A percentile compares a stretch with the other conserved stretches of the same genome.
Evolutionary conservation across 2,113 vertebrate species (phyloP).

Genomic region (Lonchura striata): DNA sequence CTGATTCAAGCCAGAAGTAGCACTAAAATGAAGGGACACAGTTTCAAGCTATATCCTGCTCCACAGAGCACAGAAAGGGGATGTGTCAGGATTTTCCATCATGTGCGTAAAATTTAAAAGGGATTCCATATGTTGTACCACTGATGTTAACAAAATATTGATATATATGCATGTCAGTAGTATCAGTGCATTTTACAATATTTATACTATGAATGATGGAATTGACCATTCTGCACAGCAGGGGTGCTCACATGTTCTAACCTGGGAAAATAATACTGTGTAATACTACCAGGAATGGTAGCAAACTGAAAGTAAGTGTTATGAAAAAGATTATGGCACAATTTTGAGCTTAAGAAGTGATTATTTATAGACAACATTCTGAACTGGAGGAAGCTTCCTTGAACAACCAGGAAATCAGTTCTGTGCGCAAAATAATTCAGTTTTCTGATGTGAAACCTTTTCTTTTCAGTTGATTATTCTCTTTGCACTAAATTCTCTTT

Average conservation of each 20-base stretch:
- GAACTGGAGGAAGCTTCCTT: not conserved
- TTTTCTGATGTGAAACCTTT: not conserved
- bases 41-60: conserved; percentile 38
- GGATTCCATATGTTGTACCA: not conserved
- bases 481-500: not conserved
- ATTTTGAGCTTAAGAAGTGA: not conserved
- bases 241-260: not conserved
- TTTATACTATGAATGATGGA: not conserved
- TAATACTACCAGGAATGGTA: not conserved
- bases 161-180: not conserved
- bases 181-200: not conserved
- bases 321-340: not conserved
- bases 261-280: not conserved
- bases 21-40: not conserved
- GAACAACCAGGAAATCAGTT: not conserved
- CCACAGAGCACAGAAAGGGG: conserved; percentile 1
- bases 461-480: not conserved
- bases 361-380: not conserved
- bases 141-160: not conserved
- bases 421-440: not conserved
- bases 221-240: not conserved
- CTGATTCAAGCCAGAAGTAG: conserved; percentile 62
- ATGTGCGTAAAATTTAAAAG: conserved; percentile 44
- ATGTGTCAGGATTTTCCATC: conserved; percentile 50
- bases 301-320: not conserved